Evolutionary conservation across 1,140 invertebrate genomes (phyloP), one percentile per base, ranked within the genome.

Genomic region (Dinoponera quadriceps): DNA sequence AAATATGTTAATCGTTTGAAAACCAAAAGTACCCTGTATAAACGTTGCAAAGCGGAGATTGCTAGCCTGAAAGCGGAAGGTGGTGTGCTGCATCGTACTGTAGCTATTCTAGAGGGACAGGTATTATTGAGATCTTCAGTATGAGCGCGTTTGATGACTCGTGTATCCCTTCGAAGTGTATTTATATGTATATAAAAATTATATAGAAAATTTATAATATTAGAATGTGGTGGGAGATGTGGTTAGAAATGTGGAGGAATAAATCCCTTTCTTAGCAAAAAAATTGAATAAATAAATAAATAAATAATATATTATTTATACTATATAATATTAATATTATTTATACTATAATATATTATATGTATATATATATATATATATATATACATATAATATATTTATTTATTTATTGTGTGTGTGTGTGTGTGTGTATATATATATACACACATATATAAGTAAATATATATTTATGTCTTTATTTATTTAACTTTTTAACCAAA

Each of bases 1-100:
- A 95, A 96, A 82, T 98, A 98, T 92, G 96, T 98, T 0, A 96
- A 96, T 90, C 96, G 96, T 86, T 91, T 98, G 27, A 95, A 97
- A 68, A 96, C 96, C 54, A 97, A 97, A 90, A 97, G 97, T 89
- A 96, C 96, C 3, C 94, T 97, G 0, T 98, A 98, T 91, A 98
- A 98, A 93, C 95, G 96, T 88, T 97, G 97, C 88, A 94, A 96
- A 90, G 95, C 96, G 9, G 96, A 97, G 92, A 92, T 98, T 60
- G 95, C 96, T 51, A 96, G 96, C 62, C 92, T 97, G 22, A 96
- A 96, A 93, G 97, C 97, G 20, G 96, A 97, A 92, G 93, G 92
- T 86, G 96, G 96, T 13, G 95, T 97, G 2, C 89, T 97, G 2
- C 94, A 95, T 75, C 93, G 96, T 29, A 97, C 96, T 0, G 88